phyloP scores from a whole-genome alignment of 2,888 invertebrate species.

The Lasioglossum figueresi region DNA sequence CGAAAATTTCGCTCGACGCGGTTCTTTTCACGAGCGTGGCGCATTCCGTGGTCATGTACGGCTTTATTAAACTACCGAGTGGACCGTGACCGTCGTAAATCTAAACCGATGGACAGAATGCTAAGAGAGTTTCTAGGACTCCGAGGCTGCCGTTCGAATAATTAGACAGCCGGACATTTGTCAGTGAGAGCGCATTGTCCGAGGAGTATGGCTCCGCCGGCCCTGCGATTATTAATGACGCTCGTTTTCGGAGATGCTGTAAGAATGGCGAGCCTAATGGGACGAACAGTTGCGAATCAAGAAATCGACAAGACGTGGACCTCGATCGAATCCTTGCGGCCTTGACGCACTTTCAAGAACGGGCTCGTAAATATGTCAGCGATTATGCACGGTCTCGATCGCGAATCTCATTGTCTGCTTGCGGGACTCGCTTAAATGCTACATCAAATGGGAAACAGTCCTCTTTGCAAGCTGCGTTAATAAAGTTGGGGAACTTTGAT shows the following conservation, averaged over 20 bases:
- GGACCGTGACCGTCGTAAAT: conserved; percentile 58
- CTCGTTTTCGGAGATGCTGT: conserved; percentile 65
- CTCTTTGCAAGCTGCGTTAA: too few species aligned
- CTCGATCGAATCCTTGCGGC: neutral
- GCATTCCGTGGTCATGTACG: conserved; percentile 50
- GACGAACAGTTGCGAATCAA: conserved; percentile 68
- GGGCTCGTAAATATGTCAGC: conserved; percentile 13
- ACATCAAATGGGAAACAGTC: too few species aligned
- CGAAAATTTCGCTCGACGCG: conserved; percentile 45
- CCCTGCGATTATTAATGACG: conserved; percentile 74
- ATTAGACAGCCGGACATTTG: conserved; percentile 56
- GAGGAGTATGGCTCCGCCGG: conserved; percentile 39
- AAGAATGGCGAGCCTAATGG: conserved; percentile 69
- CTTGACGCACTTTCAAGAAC: neutral
- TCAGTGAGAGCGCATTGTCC: conserved; percentile 50
- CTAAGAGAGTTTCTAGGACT: conserved; percentile 24
- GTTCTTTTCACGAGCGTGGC: conserved; percentile 42
- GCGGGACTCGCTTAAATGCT: neutral
- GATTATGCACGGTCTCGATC: conserved; percentile 15
- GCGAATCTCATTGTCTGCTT: neutral
- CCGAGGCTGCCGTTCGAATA: conserved; percentile 5
- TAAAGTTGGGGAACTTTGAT: too few species aligned
- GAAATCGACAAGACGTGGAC: conserved; percentile 55
- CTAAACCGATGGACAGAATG: conserved; percentile 26
- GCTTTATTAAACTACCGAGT: conserved; percentile 59